A percentile compares a stretch with the other conserved stretches of the same genome.
phyloP scores from a whole-genome alignment of 2,113 vertebrate species.

The Corythoichthys haematopterus region DNA sequence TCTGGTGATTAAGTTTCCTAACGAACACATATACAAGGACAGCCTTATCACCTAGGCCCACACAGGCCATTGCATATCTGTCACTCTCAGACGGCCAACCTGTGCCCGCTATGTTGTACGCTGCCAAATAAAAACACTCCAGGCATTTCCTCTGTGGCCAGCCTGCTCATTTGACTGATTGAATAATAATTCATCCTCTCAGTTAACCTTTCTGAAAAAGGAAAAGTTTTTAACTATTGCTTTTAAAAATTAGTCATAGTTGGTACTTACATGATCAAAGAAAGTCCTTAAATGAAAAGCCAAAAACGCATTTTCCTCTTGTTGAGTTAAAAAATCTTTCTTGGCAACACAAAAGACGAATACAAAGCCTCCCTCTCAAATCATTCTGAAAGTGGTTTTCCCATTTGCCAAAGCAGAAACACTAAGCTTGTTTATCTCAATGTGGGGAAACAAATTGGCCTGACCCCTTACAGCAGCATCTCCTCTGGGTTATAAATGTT shows the following conservation, averaged over 20 bases:
- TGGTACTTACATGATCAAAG: conserved; percentile 34
- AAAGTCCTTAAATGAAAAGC: conserved; percentile 11
- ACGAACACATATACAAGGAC: conserved; percentile 56
- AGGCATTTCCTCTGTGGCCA: conserved; percentile 41
- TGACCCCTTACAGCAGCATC: conserved; percentile 49
- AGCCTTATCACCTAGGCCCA: conserved; percentile 67
- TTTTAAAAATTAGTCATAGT: conserved; percentile 14
- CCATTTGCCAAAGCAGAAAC: background rate
- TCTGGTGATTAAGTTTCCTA: conserved; percentile 54
- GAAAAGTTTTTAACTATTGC: conserved; percentile 26
- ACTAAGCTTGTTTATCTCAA: conserved; percentile 8
- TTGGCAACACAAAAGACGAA: conserved; percentile 20
- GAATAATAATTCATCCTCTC: conserved; percentile 39
- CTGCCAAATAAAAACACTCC: conserved; percentile 60
- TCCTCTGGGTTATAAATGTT: conserved; percentile 59
- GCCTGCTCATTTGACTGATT: conserved; percentile 45
- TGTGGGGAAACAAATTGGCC: conserved; percentile 43
- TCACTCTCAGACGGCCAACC: conserved; percentile 61
- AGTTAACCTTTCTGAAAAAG: conserved; percentile 23
- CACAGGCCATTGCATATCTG: conserved; percentile 64
- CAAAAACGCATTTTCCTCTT: conserved; percentile 8
- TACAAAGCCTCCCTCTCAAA: background rate
- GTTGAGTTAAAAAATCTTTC: conserved; percentile 10
- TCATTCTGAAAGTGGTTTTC: background rate
- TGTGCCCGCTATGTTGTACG: conserved; percentile 34